A percentile compares a stretch with the other conserved stretches of the same genome.
Conservation (phyloP, 1,140 invertebrate genomes). For the Onthophagus taurus region DNA sequence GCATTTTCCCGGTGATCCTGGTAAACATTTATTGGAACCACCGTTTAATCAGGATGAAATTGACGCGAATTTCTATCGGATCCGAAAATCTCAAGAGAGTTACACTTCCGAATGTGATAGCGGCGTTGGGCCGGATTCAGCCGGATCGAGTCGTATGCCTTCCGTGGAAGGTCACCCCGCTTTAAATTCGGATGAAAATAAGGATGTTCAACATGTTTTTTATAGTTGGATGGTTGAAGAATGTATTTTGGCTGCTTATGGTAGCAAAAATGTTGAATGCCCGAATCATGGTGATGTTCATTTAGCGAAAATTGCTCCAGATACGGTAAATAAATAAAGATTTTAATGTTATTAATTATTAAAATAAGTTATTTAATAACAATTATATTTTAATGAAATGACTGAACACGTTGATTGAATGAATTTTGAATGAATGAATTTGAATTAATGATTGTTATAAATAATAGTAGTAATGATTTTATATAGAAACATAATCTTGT, state of each 20-base stretch:
- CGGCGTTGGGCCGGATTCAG: slow-evolving; percentile 64
- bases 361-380: no score
- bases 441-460: no score
- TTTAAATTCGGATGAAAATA: slow-evolving; percentile 28
- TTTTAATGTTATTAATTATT: background rate
- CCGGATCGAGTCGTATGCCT: slow-evolving; percentile 64
- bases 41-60: slow-evolving; percentile 11
- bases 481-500: no score
- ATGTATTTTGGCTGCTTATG: slow-evolving; percentile 82
- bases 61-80: slow-evolving; percentile 20
- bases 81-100: slow-evolving; percentile 58
- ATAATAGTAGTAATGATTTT: no score
- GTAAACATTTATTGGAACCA: slow-evolving; percentile 21
- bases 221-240: slow-evolving; percentile 88
- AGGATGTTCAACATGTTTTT: slow-evolving; percentile 23
- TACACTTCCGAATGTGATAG: slow-evolving; percentile 68
- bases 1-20: slow-evolving; percentile 9
- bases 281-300: slow-evolving; percentile 63
- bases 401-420: no score
- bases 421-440: no score
- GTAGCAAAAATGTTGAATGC: slow-evolving; percentile 58
- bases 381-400: no score
- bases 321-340: slow-evolving; percentile 51
- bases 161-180: slow-evolving; percentile 67
- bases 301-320: slow-evolving; percentile 70